These are phyloP conservation scores for Masnerella sp. DNA, from an alignment of 2,888 invertebrate genomes.

Conservation along the genomic window DNA sequence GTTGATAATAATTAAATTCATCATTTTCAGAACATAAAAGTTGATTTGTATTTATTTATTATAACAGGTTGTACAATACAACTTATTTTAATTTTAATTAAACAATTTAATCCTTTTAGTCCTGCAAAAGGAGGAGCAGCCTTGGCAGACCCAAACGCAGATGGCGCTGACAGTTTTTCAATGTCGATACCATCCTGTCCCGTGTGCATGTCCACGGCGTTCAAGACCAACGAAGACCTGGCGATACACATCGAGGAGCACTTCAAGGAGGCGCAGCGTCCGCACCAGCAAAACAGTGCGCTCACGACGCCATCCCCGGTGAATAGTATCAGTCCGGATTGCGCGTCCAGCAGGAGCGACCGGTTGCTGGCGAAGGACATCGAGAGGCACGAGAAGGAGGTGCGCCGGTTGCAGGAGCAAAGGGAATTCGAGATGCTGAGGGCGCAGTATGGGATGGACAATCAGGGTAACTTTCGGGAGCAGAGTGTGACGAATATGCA, in stretches of 20 bases:
- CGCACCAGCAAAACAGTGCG: constrained; percentile 43
- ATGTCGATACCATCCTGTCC: constrained; percentile 76
- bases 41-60: background rate
- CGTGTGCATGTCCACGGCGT: constrained; percentile 77
- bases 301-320: constrained; percentile 74
- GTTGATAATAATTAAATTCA: too few relatives aligned
- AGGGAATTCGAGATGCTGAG: constrained; percentile 88
- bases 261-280: constrained; percentile 79
- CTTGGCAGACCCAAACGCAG: constrained; percentile 65
- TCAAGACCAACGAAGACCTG: constrained; percentile 80
- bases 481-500: constrained; percentile 89
- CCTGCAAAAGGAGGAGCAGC: constrained; percentile 74
- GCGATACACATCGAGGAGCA: constrained; percentile 89
- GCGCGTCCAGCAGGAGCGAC: constrained; percentile 76
- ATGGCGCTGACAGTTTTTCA: constrained; percentile 71
- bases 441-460: constrained; percentile 94
- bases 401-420: constrained; percentile 85
- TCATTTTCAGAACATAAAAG: background rate
- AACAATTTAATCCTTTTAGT: constrained; percentile 64
- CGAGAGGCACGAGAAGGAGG: constrained; percentile 82
- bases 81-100: too few relatives aligned
- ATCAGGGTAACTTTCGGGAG: constrained; percentile 88
- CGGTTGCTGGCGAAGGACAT: constrained; percentile 80
- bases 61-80: too few relatives aligned
- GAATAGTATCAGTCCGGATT: constrained; percentile 73